Conservation (phyloP, 2,888 invertebrate genomes). For the Mesoligia furuncula region DNA sequence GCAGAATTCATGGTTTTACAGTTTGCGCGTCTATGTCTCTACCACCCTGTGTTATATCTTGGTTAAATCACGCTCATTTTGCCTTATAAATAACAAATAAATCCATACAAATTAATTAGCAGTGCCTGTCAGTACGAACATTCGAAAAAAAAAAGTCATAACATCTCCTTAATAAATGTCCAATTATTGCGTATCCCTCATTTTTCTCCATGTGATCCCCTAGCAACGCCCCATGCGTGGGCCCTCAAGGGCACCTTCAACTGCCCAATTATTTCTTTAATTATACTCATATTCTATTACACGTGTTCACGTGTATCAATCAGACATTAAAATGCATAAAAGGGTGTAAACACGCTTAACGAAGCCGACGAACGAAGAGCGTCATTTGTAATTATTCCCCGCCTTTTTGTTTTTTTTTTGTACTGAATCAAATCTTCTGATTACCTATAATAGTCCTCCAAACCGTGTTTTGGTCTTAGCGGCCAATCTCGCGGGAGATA, state of each 20-base stretch:
- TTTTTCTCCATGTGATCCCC: background rate
- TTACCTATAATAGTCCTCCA: background rate
- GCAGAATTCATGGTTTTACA: background rate
- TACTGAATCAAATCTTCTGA: background rate
- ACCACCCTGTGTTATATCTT: background rate
- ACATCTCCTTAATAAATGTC: background rate
- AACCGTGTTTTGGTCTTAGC: background rate
- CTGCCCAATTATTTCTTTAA: constrained; percentile 1
- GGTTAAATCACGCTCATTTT: background rate
- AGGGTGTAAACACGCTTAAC: background rate
- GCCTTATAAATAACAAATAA: background rate
- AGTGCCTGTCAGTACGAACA: background rate
- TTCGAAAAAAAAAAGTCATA: background rate
- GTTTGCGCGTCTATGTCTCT: background rate
- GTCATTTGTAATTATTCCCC: no score
- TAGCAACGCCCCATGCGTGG: constrained; percentile 25
- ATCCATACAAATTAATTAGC: background rate
- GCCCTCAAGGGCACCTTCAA: constrained; percentile 13
- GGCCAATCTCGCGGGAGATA: background rate
- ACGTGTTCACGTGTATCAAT: background rate
- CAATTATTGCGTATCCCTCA: constrained; percentile 8
- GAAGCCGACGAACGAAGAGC: no score
- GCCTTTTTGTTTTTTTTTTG: background rate
- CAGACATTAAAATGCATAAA: background rate
- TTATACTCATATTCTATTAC: background rate